Percentiles rank a stretch among this genome's conserved stretches.
Conservation (phyloP, 1,140 invertebrate species). For the Antheraea pernyi region DNA sequence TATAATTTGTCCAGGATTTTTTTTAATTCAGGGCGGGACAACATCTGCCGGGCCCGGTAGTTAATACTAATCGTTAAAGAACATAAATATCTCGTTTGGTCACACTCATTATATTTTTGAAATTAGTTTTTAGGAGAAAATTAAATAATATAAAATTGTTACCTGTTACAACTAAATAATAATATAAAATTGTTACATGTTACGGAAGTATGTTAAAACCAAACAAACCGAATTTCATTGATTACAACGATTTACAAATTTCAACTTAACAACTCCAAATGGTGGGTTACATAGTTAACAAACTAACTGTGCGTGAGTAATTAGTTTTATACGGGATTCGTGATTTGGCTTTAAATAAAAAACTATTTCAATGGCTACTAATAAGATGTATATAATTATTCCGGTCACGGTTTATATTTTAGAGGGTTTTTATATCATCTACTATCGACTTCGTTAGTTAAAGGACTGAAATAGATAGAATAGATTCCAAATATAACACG, state of each 20-base stretch:
- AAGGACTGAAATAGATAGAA: too few species aligned
- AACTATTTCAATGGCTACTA: background rate
- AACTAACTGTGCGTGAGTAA: slow-evolving; percentile 21
- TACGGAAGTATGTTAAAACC: background rate
- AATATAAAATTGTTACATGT: background rate
- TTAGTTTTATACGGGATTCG: slow-evolving; percentile 11
- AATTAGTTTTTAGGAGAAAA: too few species aligned
- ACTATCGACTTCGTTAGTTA: too few species aligned
- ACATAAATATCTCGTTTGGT: too few species aligned
- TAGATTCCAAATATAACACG: too few species aligned
- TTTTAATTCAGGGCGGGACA: too few species aligned
- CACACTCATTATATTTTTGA: too few species aligned
- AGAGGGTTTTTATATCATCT: background rate
- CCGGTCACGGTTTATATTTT: background rate
- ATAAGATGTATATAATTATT: background rate
- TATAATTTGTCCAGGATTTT: too few species aligned
- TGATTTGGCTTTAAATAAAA: slow-evolving; percentile 9
- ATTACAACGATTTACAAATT: slow-evolving; percentile 33
- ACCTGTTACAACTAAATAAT: background rate
- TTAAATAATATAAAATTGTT: background rate
- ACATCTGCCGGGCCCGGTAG: too few species aligned
- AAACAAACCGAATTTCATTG: slow-evolving; percentile 11
- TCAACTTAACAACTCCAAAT: slow-evolving; percentile 27
- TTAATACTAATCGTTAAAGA: too few species aligned
- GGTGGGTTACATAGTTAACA: slow-evolving; percentile 23